Evolutionary conservation across 2,888 invertebrate species (phyloP), one percentile per base, ranked within the genome.

Genomic region (Eupeodes luniger): DNA sequence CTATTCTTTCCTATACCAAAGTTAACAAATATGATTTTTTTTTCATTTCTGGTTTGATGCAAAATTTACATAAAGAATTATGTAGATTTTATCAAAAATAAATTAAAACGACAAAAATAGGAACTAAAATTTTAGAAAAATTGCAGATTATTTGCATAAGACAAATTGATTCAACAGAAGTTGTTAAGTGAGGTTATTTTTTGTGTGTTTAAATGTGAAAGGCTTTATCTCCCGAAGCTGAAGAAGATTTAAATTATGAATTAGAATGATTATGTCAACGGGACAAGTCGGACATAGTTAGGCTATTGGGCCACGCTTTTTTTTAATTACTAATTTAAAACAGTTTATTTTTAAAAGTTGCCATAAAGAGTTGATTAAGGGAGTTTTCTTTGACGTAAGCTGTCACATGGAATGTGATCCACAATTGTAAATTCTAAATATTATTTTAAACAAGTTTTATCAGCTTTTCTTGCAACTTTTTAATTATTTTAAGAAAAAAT

Each of bases 121-220:
- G 47, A 66, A 66, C n/a, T 40, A 69, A 36, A 51, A 5, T 59
- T 59, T 34, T 5, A 67, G 34, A 36, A n/a, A n/a, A 69, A 55
- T 55, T 70, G 69, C 69, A 53, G 16, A 69, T 55, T 40, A 19
- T 55, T 69, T 55, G 69, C 69, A 69, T 66, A 47, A 34, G n/a
- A 67, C 2, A 34, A 7, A n/a, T 11, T 1, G 40, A 62, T 62
- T 62, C 12, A 53, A 69, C 53, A 51, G 5, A 40, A 9, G 69
- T 53, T 69, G 69, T 69, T 16, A 1, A 16, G 70, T 55, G 14
- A 70, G 53, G 11, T 55, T 53, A 40, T 10, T 53, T 11, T 27
- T 27, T 27, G 2, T 27, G 27, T 27, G n/a, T 27, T 27, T 27
- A 27, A 27, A 11, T 44, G 12, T 34, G 9, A 51, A 64, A 16